Evolutionary conservation across 23 tunicate species (phyloP), one percentile per base, ranked within the genome.

Genomic region (Aplidium turbinatum): DNA sequence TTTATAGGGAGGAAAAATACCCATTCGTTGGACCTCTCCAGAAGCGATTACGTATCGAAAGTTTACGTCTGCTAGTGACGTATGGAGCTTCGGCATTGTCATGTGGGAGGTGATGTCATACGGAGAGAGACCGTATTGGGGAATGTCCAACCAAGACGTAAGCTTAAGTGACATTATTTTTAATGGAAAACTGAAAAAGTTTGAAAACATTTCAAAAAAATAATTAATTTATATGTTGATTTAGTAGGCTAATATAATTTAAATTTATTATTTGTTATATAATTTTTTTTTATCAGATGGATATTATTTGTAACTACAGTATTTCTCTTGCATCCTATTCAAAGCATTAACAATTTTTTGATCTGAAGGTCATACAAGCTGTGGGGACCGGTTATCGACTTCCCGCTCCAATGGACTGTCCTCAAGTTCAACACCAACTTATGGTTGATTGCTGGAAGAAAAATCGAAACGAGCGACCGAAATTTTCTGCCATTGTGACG

Each of bases 81-180:
- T 95, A 1, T 95, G 99, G 99, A 95, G 99, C 45, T 95, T 85
- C 42, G 99, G 99, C 9, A 91, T 95, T 35, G 90, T 88, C 48
- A 91, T 83, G 87, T 95, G 99, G 99, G 99, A 95, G 75, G 90
- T 95, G 76, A 83, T 95, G 87, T 89, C 95, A 70, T 95, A 88
- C 63, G 99, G 99, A 27, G 99, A 95, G 58, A 57, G 96, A 64
- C 99, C 99, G 3, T 95, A 95, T 81, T 95, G 99, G 99, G 99
- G 96, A 74, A 95, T 95, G 99, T 89, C 95, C 27, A 91, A 95
- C 35, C 92, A 64, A 73, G 99, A 95, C 77, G 99, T 95, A 75
- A 83, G 99, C 70, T 9, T 30, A n/a, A n/a, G n/a, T n/a, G n/a
- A n/a, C n/a, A n/a, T n/a, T n/a, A n/a, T n/a, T n/a, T n/a, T n/a